A percentile compares a stretch with the other conserved stretches of the same genome.
phyloP scores from a whole-genome alignment of 2,888 invertebrate genomes.

The Tanypteryx hageni region DNA sequence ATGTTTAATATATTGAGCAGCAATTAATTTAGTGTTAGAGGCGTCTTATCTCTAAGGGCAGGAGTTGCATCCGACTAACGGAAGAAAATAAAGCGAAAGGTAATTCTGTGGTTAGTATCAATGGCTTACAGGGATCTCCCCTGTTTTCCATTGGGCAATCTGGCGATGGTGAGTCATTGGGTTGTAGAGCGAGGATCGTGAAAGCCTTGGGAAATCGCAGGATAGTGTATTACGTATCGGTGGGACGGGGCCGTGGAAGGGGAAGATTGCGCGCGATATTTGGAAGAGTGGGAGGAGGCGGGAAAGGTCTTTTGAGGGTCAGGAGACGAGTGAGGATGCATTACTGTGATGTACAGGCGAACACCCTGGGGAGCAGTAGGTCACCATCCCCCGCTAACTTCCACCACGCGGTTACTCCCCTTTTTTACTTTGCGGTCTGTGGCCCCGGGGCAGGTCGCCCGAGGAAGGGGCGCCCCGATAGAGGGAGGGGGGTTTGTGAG shows the following conservation, averaged over 20 bases:
- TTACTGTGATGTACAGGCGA: conserved; percentile 53
- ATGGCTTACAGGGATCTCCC: neutral
- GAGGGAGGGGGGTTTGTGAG: neutral
- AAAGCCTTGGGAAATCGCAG: conserved; percentile 51
- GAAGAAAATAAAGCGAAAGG: neutral
- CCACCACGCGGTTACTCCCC: neutral
- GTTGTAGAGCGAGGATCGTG: neutral
- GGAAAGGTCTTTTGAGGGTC: conserved; percentile 41
- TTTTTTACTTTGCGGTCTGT: conserved; percentile 25
- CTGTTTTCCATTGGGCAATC: conserved; percentile 6
- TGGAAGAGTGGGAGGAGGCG: neutral
- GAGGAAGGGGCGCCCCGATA: neutral
- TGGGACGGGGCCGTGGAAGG: neutral
- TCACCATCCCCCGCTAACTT: conserved; percentile 18
- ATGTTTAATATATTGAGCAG: too few species aligned
- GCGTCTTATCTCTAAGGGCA: too few species aligned
- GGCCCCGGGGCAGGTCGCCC: conserved; percentile 41
- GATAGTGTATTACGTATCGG: conserved; percentile 32
- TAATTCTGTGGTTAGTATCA: neutral
- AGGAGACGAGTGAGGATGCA: conserved; percentile 53
- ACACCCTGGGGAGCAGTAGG: conserved; percentile 57
- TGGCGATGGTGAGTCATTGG: conserved; percentile 55
- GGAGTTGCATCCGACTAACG: too few species aligned
- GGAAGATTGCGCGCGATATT: neutral
- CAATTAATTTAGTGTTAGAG: too few species aligned